Evolutionary conservation across 2,113 vertebrate genomes (phyloP).

Genomic region (Phrynosoma blainvillii): DNA sequence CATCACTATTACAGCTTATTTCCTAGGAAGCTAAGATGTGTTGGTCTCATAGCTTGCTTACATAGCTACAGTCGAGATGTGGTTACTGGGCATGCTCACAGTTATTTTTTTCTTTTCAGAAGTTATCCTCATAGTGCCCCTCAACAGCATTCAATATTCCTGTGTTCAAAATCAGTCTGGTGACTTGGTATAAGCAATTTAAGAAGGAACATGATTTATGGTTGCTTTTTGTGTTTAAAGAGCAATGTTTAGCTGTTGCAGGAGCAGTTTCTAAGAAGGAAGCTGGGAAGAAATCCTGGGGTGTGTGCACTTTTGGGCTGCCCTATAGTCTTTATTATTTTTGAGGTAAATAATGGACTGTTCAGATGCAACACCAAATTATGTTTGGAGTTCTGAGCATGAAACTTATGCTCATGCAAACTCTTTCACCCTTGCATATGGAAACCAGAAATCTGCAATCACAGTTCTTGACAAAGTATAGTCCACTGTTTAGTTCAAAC

Average conservation of each 20-base stretch:
- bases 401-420: not conserved
- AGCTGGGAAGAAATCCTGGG: not conserved
- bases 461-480: not conserved
- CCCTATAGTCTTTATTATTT: not conserved
- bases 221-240: not conserved
- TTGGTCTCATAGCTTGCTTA: not conserved
- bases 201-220: not conserved
- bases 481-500: not conserved
- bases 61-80: not conserved
- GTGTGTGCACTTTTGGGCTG: not conserved
- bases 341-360: not conserved
- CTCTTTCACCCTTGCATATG: not conserved
- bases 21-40: not conserved
- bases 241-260: not conserved
- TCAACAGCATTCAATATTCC: not conserved
- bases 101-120: not conserved
- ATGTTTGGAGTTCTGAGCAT: not conserved
- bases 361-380: not conserved
- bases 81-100: not conserved
- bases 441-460: not conserved
- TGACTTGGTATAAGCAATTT: not conserved
- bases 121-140: not conserved
- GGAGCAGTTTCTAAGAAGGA: not conserved
- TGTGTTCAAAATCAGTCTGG: not conserved
- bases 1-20: not conserved